Evolutionary conservation across 30 jellyfish, hydroid and myxozoan species (phyloP).

Genomic region (Aurelia aurita complex sp. Pacific): DNA sequence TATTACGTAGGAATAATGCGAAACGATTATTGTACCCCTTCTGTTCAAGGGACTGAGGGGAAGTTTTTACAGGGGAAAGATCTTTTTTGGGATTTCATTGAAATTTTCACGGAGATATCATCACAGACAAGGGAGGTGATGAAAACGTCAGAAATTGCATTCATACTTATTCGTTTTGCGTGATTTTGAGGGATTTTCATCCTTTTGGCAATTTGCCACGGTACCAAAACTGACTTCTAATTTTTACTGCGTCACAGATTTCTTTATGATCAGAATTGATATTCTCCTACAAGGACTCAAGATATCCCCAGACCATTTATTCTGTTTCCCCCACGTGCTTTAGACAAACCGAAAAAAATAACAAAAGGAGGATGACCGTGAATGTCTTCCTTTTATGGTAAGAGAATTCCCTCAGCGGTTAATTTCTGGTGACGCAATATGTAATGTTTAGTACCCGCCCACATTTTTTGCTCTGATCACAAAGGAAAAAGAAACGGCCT

Average conservation of each 20-base stretch:
- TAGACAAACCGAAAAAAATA: no score
- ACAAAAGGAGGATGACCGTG: background rate
- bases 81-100: background rate
- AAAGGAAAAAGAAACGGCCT: no score
- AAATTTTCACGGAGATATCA: background rate
- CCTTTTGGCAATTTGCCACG: background rate
- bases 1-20: no score
- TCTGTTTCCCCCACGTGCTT: no score
- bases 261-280: background rate
- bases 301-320: slow-evolving; percentile 20
- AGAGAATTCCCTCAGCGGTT: slow-evolving; percentile 36
- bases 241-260: slow-evolving; percentile 53
- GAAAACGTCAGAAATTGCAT: no score
- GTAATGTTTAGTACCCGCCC: slow-evolving; percentile 60
- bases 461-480: slow-evolving; percentile 1
- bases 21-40: background rate
- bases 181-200: background rate
- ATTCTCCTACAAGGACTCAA: background rate
- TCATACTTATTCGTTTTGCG: background rate
- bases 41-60: background rate
- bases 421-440: slow-evolving; percentile 30
- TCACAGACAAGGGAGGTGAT: no score
- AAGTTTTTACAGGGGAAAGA: no score
- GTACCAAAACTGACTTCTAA: background rate
- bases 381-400: background rate